Conservation (phyloP, 2,888 invertebrate species). For the Pristionchus maxplancki region DNA sequence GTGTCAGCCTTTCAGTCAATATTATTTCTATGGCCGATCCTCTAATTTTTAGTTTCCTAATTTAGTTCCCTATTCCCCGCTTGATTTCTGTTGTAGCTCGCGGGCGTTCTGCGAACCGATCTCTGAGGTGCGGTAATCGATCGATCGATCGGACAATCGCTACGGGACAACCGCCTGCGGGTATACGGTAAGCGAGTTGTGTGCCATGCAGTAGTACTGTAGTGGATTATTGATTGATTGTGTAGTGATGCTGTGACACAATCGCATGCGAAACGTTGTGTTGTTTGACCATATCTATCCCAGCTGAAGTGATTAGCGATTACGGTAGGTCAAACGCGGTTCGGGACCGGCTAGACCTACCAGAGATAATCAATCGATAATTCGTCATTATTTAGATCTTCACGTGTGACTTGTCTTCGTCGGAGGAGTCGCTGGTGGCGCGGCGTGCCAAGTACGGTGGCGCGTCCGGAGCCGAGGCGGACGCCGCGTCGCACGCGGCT, state of each 20-base stretch:
- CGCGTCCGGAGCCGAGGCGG: slow-evolving; percentile 35
- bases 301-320: not conserved
- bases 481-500: slow-evolving; percentile 16
- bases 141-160: slow-evolving; percentile 30
- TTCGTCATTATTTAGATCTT: not conserved
- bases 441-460: slow-evolving; percentile 43
- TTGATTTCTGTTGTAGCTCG: slow-evolving; percentile 39
- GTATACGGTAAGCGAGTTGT: slow-evolving; percentile 37
- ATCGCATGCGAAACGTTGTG: not conserved
- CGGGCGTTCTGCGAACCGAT: slow-evolving; percentile 33
- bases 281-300: no score
- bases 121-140: not conserved
- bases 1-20: not conserved
- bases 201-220: not conserved
- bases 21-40: not conserved
- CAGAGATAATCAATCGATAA: not conserved
- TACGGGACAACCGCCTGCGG: slow-evolving; percentile 8
- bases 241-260: slow-evolving; percentile 10
- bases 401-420: slow-evolving; percentile 41
- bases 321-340: not conserved
- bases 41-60: not conserved
- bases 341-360: not conserved
- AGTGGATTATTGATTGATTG: no score
- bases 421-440: slow-evolving; percentile 51
- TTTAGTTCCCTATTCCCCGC: slow-evolving; percentile 1